Evolutionary conservation across 1,140 invertebrate species (phyloP), one percentile per base, ranked within the genome.

Genomic region (Mesaphorura yosii): DNA sequence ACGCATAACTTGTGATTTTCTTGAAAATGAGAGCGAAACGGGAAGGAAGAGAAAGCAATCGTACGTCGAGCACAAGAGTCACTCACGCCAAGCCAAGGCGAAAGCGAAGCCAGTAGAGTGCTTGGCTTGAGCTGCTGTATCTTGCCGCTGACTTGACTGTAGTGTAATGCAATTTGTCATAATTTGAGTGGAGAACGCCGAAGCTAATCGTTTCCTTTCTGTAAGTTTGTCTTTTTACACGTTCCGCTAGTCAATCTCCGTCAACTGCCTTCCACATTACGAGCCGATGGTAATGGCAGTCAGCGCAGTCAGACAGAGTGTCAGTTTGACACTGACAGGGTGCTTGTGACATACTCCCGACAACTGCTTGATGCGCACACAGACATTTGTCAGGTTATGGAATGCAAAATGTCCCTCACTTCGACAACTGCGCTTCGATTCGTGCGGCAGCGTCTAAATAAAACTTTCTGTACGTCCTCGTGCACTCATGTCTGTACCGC

Each of bases 1-100:
- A 58, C 58, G 51, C 55, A 58, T 62, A 58, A 62, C 56, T 62
- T 56, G 50, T 62, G 56, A 62, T 62, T 62, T 62, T 52, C 46
- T 55, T 29, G 17, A 2, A 19, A 17, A 55, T 37, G 4, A 14
- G 26, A 34, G 14, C 4, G 14, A 48, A 34, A 31, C 10, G 19
- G 15, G 23, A 17, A 5, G 19, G 37, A 31, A 20, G 27, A 48
- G 29, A 48, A 20, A n/a, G 40, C 6, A 41, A 40, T 19, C 17
- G 49, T 23, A 17, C 26, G 55, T 48, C 25, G 44, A 51, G 31
- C 20, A 37, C 48, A 26, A 55, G 53, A 52, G 49, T 59, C 57
- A 51, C 47, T 54, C 23, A n/a, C 31, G 19, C 27, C 3, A 4
- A 7, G 14, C 10, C 22, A 25, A 22, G 25, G 19, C 44, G 26